A percentile compares a stretch with the other conserved stretches of the same genome.
Conservation (phyloP, 2,797 vertebrate genomes). For the Muraenolepis orangiensis region DNA sequence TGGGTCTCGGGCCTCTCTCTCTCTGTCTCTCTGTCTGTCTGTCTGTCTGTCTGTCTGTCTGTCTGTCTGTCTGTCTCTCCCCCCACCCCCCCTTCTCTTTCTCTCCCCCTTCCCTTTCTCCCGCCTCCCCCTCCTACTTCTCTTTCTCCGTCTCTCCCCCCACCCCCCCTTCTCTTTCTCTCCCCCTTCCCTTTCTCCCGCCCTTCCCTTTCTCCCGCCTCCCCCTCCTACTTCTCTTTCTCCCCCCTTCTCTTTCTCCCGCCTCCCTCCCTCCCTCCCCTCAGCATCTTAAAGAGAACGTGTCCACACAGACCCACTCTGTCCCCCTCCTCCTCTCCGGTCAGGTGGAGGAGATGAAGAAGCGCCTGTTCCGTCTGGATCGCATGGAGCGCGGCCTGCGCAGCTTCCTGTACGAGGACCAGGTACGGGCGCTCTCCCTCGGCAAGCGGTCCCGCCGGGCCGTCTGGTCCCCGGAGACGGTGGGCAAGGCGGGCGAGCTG, state of each 20-base stretch:
- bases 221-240: too few species aligned
- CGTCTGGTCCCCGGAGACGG: slow-evolving; percentile 78
- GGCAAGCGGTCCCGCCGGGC: slow-evolving; percentile 76
- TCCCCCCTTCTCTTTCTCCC: too few species aligned
- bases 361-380: slow-evolving; percentile 73
- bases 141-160: not conserved
- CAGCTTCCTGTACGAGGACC: slow-evolving; percentile 79
- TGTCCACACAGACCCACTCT: too few species aligned
- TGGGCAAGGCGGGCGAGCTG: slow-evolving; percentile 75
- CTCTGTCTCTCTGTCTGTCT: not conserved
- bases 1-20: slow-evolving; percentile 18
- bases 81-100: too few species aligned
- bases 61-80: not conserved
- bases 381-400: slow-evolving; percentile 78
- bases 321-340: not conserved
- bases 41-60: not conserved
- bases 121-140: not conserved
- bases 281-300: not conserved
- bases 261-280: too few species aligned
- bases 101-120: too few species aligned
- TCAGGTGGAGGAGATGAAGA: slow-evolving; percentile 81
- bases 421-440: slow-evolving; percentile 77
- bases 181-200: not conserved
- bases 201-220: too few species aligned
- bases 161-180: too few species aligned